phyloP scores from a whole-genome alignment of 1,140 invertebrate species.

The Papilio polytes region DNA sequence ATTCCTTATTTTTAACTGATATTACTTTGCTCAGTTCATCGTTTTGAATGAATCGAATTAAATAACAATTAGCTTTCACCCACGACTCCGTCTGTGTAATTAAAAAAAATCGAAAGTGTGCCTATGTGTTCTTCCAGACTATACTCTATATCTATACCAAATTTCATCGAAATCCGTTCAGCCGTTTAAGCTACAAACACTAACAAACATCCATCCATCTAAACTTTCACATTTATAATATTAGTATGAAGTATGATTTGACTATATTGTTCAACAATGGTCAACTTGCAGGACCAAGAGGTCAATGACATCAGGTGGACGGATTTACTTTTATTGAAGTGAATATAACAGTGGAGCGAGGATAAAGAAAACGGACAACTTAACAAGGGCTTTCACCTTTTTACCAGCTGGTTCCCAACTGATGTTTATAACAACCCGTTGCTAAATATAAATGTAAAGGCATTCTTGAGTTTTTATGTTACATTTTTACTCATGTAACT shows the following conservation, averaged over 20 bases:
- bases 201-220: too few relatives aligned
- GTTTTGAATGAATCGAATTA: too few relatives aligned
- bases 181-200: too few relatives aligned
- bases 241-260: too few relatives aligned
- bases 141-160: too few relatives aligned
- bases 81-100: background rate
- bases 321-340: slow-evolving; percentile 21
- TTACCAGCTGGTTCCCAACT: background rate
- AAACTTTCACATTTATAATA: too few relatives aligned
- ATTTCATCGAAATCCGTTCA: too few relatives aligned
- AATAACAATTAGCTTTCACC: background rate
- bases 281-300: background rate
- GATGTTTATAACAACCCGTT: background rate
- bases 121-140: too few relatives aligned
- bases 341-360: slow-evolving; percentile 1
- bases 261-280: background rate
- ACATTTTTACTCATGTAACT: background rate
- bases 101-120: too few relatives aligned
- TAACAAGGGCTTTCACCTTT: slow-evolving; percentile 33
- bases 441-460: background rate
- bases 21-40: too few relatives aligned
- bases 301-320: slow-evolving; percentile 3
- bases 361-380: slow-evolving; percentile 20
- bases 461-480: background rate
- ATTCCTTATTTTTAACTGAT: background rate